Base-by-base conservation (phyloP, 2,797 vertebrate genomes). In the Notolabrus celidotus region DNA sequence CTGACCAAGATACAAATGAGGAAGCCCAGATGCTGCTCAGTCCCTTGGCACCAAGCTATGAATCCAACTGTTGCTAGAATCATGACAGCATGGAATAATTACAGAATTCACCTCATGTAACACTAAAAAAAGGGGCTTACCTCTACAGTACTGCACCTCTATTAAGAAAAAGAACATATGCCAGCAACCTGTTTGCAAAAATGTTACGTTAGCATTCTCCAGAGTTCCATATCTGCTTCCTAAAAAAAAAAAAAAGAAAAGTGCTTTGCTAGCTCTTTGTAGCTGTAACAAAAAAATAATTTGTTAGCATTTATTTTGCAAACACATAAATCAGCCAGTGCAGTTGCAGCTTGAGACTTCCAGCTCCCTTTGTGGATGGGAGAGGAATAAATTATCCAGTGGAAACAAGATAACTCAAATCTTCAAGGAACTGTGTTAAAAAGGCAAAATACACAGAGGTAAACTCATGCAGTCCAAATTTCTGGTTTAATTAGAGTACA, bases 81-180 rank as follows among this genome's bases (percentile, higher is more conserved):
- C 52, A 73, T 79, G 80, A 83, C 67, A 41, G 68, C 1, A 54
- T 39, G 6, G 29, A 46, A 59, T 82, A 78, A 86, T 76, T 74
- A 41, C 63, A 69, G 31, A 64, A 41, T 23, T 67, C 46, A 53
- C 55, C 38, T 72, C 51, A 43, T 53, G 59, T 17, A 25, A 14
- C 5, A 46, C 46, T 20, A 68, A 59, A 25, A 45, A 65, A 36
- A 36, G 8, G 23, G 19, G 59, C 16, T 0, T 7, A 34, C 0
- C 3, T 27, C 51, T 4, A 12, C 14, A 19, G 10, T 25, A 34
- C 17, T 3, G 23, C 14, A 7, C 3, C 39, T 41, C 43, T 6
- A 5, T 31, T 49, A 4, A 38, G 31, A 43, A 20, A 29, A 52
- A 34, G 1, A 67, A 41, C 69, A 79, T 61, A 68, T 66, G 65